Percentiles rank a stretch among this genome's conserved stretches.
Evolutionary conservation across 2,888 invertebrate genomes (phyloP).

Genomic region (Barypeithes pellucidus): DNA sequence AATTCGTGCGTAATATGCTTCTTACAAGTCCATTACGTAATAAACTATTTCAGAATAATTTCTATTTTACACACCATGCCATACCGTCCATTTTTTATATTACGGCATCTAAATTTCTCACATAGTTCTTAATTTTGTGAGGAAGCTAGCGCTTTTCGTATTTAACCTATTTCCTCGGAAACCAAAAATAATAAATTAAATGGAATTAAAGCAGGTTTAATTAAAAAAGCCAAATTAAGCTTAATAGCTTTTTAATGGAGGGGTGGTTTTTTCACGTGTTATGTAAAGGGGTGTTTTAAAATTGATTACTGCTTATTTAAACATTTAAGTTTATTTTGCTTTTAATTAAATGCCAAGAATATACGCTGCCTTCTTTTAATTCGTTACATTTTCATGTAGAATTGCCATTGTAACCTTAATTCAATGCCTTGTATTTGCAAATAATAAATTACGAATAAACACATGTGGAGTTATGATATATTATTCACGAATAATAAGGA

Average conservation of each 20-base stretch:
- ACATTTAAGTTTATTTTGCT: constrained; percentile 5
- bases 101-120: too few relatives aligned
- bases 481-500: too few relatives aligned
- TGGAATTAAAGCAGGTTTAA: constrained; percentile 19
- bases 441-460: too few relatives aligned
- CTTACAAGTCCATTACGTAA: too few relatives aligned
- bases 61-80: too few relatives aligned
- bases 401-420: too few relatives aligned
- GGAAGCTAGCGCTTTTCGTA: constrained; percentile 7
- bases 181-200: constrained; percentile 19
- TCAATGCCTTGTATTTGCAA: too few relatives aligned
- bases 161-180: constrained; percentile 2
- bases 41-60: too few relatives aligned
- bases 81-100: background rate
- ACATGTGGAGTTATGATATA: too few relatives aligned
- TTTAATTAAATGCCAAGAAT: constrained; percentile 8
- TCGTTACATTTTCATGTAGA: too few relatives aligned
- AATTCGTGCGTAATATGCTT: too few relatives aligned
- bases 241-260: constrained; percentile 23
- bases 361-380: constrained; percentile 5
- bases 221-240: constrained; percentile 19
- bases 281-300: constrained; percentile 9
- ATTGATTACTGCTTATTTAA: constrained; percentile 16
- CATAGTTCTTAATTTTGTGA: background rate
- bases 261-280: constrained; percentile 14